Base-by-base conservation (phyloP, 2,113 vertebrate species). In the Hemicordylus capensis region DNA sequence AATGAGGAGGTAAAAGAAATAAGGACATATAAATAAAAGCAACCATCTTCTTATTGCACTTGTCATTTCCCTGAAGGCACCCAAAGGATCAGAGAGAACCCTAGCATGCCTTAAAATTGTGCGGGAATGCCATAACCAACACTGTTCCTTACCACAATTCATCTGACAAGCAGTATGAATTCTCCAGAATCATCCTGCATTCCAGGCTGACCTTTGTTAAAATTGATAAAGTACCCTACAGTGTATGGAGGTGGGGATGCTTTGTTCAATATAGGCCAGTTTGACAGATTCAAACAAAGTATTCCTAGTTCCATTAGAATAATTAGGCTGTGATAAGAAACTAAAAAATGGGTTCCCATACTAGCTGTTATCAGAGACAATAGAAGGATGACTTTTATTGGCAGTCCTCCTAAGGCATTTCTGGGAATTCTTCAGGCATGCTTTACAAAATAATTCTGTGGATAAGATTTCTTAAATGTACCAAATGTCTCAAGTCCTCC, bases 351-450 rank as follows among this genome's bases (percentile, higher is more conserved):
- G n/a, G n/a, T 85, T 90, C 9, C 1, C 0, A 14, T 59, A 56
- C 63, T 20, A 48, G 44, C 39, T 74, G 6, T 78, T 48, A 44
- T 59, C 54, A 81, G 69, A 81, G n/a, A 64, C 1, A 26, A 5
- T n/a, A n/a, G 7, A 12, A 76, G 7, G 0, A 10, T 72, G 37
- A 67, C 4, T 69, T n/a, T 78, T 88, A 48, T 70, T 26, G 63
- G 80, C 4, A 39, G 73, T 90, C 74, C 88, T 66, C 37, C 59
- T 89, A 3, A 39, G 0, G 1, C 70, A 51, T 67, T 88, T 54
- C 75, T 63, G 54, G 66, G 6, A 84, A 73, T 82, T 84, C 24
- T 56, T 83, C 24, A 84, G 28, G 28, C 89, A 76, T 56, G 39
- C 78, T 58, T 73, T 39, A 31, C 2, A 85, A 73, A 67, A 85